phyloP scores from a whole-genome alignment of 2,113 vertebrate genomes.

The Asarcornis scutulata region DNA sequence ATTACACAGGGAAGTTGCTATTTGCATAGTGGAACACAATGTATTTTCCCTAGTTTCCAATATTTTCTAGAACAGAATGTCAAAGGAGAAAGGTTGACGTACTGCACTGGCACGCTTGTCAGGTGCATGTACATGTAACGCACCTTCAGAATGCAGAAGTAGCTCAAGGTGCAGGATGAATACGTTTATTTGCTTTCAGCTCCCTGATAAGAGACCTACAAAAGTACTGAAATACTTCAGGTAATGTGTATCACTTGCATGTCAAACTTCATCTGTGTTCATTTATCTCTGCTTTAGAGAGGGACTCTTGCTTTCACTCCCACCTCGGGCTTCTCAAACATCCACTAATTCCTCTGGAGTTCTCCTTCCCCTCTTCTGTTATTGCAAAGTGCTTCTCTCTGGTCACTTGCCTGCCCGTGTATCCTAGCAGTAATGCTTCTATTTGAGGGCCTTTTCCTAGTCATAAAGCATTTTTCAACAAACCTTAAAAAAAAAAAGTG shows the following conservation, averaged over 20 bases:
- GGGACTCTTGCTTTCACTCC: not conserved
- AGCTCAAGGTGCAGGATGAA: not conserved
- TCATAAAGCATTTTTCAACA: not conserved
- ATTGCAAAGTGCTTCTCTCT: not conserved
- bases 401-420: not conserved
- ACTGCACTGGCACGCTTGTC: not conserved
- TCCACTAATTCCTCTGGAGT: not conserved
- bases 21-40: constrained; percentile 42
- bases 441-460: not conserved
- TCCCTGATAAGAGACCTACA: not conserved
- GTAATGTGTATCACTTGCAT: not conserved
- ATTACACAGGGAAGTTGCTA: constrained; percentile 30
- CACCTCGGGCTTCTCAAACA: not conserved
- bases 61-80: not conserved
- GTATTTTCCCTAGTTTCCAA: constrained; percentile 40
- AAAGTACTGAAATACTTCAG: not conserved
- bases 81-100: not conserved
- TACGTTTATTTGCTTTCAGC: not conserved
- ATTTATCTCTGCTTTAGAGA: not conserved
- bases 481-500: not conserved
- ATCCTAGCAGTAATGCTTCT: not conserved
- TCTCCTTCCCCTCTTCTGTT: not conserved
- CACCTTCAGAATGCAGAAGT: not conserved
- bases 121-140: not conserved
- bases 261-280: no score